Conservation (phyloP, 2,797 vertebrate genomes). For the Holocentrus rufus region DNA sequence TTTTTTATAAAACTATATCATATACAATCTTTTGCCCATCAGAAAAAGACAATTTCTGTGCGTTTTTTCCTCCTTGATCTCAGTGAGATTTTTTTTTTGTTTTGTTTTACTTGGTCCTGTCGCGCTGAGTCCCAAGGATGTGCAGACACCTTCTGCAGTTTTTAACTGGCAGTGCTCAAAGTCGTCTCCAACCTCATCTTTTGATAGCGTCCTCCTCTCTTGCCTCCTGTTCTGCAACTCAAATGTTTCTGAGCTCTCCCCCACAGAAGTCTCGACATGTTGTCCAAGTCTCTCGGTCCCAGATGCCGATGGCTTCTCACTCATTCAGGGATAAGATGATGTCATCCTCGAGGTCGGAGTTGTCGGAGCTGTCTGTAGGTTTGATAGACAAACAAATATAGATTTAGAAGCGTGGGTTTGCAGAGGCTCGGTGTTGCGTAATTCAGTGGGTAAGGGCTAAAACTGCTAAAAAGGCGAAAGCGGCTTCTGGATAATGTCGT, state of each 20-base stretch:
- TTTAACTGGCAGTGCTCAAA: constrained; percentile 65
- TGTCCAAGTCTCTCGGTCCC: constrained; percentile 36
- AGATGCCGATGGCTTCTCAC: constrained; percentile 56
- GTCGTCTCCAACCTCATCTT: constrained; percentile 49
- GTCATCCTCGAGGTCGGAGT: constrained; percentile 97
- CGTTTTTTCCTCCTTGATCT: constrained; percentile 7
- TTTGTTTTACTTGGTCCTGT: constrained; percentile 30
- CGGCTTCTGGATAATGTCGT: constrained; percentile 18
- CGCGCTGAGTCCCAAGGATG: constrained; percentile 32
- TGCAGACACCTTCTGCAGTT: constrained; percentile 48
- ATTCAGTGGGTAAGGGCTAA: constrained; percentile 34
- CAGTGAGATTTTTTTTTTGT: constrained; percentile 17
- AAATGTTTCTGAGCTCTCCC: constrained; percentile 36
- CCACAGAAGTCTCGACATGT: constrained; percentile 52
- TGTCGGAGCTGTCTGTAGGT: constrained; percentile 95
- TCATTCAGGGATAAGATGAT: constrained; percentile 94
- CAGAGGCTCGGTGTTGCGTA: constrained; percentile 33
- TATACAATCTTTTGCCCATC: constrained; percentile 67
- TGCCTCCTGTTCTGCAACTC: constrained; percentile 43
- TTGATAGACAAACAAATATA: constrained; percentile 55
- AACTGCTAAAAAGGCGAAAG: constrained; percentile 41
- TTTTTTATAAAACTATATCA: constrained; percentile 74
- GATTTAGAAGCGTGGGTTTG: constrained; percentile 43
- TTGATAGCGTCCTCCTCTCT: constrained; percentile 39
- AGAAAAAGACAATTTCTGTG: constrained; percentile 46